Base-by-base conservation (phyloP, 2,888 invertebrate genomes). In the Plebejus argus region DNA sequence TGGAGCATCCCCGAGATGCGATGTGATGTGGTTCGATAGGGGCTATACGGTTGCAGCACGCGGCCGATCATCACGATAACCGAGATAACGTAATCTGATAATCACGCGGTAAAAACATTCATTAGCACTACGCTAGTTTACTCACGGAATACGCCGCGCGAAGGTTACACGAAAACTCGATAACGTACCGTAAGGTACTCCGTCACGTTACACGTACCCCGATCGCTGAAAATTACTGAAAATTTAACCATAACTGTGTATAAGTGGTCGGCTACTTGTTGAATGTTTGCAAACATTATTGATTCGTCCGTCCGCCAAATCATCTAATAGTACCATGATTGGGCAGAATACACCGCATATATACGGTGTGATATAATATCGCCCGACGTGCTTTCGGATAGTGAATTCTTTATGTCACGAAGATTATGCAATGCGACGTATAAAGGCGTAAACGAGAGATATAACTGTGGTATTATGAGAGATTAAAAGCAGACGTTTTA, bases 61-160 rank as follows among this genome's bases (percentile, higher is more conserved):
- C 82, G 82, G 84, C 10, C 86, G 87, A 87, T 88, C 86, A 86
- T 87, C 86, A 86, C 88, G 86, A 89, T 88, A 89, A 81, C 85
- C 83, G 83, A 91, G 91, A 92, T 93, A 93, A 92, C 90, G 88
- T 92, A 91, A 92, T 92, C 90, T 89, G 84, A 88, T 90, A 89
- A 91, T 90, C 90, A 90, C 88, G 86, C 85, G 87, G 88, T 88
- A 85, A 88, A 90, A 90, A 90, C 90, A 91, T 87, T 88, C 89
- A 91, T 92, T 92, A 92, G 87, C 88, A 88, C 86, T 87, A 83
- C 85, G 84, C 83, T 84, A 74, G 74, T 74, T 72, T 72, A 53
- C 72, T 72, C 39, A 45, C 49, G 18, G 18, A 53, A 28, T 33
- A 53, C 23, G 7, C 23, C 23, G 28, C 45, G 53, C 49, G 49